Evolutionary conservation across 2,797 vertebrate genomes (phyloP).

Genomic region (Enteromius treurensis): DNA sequence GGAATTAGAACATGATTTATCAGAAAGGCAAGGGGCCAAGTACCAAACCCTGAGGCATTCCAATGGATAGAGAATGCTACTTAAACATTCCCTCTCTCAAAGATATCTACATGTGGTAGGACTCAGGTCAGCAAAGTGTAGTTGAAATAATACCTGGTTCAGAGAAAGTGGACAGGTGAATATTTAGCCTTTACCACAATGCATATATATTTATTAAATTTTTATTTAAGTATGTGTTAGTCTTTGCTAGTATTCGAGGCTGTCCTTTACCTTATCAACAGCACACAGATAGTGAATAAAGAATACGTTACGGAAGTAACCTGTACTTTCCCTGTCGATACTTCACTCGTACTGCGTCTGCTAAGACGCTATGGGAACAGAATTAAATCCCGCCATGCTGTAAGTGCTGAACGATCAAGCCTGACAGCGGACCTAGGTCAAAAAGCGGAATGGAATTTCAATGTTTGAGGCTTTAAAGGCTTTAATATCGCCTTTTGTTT

Average conservation of each 20-base stretch:
- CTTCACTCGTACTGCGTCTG: no score
- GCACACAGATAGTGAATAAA: not conserved
- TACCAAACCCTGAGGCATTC: not conserved
- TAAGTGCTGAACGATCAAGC: no score
- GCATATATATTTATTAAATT: not conserved
- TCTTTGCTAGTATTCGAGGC: not conserved
- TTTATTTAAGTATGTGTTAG: no score
- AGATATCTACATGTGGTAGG: not conserved
- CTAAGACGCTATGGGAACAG: no score
- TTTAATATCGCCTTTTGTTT: no score
- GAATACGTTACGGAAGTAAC: no score
- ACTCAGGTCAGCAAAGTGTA: not conserved
- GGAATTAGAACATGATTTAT: not conserved
- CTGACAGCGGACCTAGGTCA: no score
- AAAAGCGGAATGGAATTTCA: no score
- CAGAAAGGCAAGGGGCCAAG: not conserved
- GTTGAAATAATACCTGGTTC: not conserved
- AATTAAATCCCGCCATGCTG: no score
- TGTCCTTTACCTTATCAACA: not conserved
- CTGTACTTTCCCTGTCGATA: no score
- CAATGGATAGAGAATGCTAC: not conserved
- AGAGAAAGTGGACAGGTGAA: not conserved
- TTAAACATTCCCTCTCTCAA: not conserved
- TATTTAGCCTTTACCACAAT: not conserved
- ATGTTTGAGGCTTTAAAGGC: no score